Conservation (phyloP, 2,888 invertebrate genomes). For the Andrena praecox region DNA sequence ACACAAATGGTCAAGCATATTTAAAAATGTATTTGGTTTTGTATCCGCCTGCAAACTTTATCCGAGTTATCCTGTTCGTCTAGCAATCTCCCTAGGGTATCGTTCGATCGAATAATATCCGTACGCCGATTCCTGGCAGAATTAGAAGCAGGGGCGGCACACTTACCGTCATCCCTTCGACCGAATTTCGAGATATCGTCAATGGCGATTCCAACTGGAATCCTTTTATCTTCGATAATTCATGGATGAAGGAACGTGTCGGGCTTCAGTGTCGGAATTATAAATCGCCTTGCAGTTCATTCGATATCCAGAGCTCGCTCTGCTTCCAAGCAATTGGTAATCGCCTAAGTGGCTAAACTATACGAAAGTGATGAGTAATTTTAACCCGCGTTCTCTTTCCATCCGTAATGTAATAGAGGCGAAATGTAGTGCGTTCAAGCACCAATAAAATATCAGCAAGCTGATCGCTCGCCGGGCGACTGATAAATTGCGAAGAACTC, state of each 20-base stretch:
- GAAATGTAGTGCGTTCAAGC: too few species aligned
- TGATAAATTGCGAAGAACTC: too few species aligned
- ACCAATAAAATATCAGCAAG: too few species aligned
- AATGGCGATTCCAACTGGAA: not conserved
- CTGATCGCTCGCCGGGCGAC: too few species aligned
- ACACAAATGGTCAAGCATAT: too few species aligned
- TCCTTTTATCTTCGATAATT: conserved; percentile 28
- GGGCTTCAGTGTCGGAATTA: conserved; percentile 10
- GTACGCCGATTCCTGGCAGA: not conserved
- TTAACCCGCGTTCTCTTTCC: too few species aligned
- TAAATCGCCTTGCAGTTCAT: not conserved
- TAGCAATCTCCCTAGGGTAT: conserved; percentile 5
- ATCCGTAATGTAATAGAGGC: too few species aligned
- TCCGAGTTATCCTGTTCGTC: not conserved
- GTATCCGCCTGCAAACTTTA: not conserved
- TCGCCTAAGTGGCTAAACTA: not conserved
- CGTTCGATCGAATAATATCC: conserved; percentile 26
- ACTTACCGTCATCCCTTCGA: not conserved
- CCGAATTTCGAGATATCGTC: conserved; percentile 21
- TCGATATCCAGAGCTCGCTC: conserved; percentile 14
- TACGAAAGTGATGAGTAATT: conserved; percentile 32
- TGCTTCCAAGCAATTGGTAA: conserved; percentile 11
- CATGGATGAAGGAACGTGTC: not conserved
- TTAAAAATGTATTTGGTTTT: too few species aligned
- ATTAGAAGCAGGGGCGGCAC: conserved; percentile 1